These are phyloP conservation scores for Phenganax subtilis DNA, from an alignment of 92 coral and sea anemone genomes.

Conservation along the genomic window DNA sequence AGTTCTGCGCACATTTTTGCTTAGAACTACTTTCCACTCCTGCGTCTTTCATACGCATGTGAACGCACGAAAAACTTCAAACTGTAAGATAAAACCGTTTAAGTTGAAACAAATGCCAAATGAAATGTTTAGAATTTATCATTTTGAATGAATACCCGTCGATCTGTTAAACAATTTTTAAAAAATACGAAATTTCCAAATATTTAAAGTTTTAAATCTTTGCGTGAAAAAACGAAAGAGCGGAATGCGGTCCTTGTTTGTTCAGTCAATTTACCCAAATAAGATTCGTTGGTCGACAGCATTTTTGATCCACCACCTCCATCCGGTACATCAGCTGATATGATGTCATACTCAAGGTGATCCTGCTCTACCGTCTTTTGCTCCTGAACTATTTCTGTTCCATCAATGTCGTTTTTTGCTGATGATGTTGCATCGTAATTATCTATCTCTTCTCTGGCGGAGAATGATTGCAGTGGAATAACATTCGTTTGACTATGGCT, in stretches of 20 bases:
- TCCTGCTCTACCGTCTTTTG: background rate
- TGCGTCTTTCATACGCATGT: too few relatives aligned
- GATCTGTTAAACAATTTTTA: too few relatives aligned
- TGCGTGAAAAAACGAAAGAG: background rate
- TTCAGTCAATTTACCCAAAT: background rate
- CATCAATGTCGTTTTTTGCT: background rate
- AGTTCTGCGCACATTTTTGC: too few relatives aligned
- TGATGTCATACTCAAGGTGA: background rate
- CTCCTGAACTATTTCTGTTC: background rate
- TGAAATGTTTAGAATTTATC: too few relatives aligned
- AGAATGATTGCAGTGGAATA: conserved; percentile 26
- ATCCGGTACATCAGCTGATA: conserved; percentile 4
- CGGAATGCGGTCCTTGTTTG: background rate
- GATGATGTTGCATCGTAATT: background rate
- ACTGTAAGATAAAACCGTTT: background rate
- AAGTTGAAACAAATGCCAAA: background rate
- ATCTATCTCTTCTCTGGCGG: background rate
- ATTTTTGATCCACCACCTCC: conserved; percentile 34
- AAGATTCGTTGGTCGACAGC: conserved; percentile 18
- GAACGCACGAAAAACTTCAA: background rate
- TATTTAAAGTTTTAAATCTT: too few relatives aligned
- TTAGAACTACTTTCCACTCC: too few relatives aligned
- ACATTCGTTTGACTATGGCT: background rate
- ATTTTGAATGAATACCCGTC: too few relatives aligned
- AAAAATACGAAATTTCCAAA: too few relatives aligned